A percentile compares a stretch with the other conserved stretches of the same genome.
Conservation (phyloP, 2,113 vertebrate species). For the Scalopus aquaticus region DNA sequence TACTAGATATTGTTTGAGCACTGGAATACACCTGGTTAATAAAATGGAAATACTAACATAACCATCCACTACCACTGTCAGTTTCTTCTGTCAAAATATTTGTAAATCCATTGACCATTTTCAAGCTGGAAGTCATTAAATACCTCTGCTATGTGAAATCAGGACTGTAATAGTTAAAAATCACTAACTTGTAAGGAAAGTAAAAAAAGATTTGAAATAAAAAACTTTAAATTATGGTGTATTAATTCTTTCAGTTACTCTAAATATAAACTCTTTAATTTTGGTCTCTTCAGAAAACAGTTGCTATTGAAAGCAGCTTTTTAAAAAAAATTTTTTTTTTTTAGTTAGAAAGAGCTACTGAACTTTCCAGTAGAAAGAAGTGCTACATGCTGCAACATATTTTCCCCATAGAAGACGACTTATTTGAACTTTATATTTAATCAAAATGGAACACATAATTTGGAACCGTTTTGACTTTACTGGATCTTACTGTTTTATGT, state of each 20-base stretch:
- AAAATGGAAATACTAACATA: not conserved
- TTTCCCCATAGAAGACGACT: constrained; percentile 18
- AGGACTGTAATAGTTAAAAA: not conserved
- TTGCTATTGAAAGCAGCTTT: constrained; percentile 29
- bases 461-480: constrained; percentile 60
- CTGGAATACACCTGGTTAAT: not conserved
- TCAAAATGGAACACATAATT: constrained; percentile 28
- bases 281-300: constrained; percentile 32
- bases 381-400: not conserved
- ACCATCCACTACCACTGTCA: not conserved
- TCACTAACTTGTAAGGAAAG: too few relatives aligned
- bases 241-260: not conserved
- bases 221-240: not conserved
- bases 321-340: constrained; percentile 46
- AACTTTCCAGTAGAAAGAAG: not conserved
- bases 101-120: not conserved
- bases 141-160: not conserved
- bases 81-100: not conserved
- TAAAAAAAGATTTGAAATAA: not conserved
- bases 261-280: not conserved
- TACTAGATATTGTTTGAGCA: not conserved
- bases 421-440: constrained; percentile 53
- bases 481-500: constrained; percentile 50
- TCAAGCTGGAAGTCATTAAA: constrained; percentile 23
- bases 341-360: not conserved